Percentiles rank a stretch among this genome's conserved stretches.
phyloP scores from a whole-genome alignment of 2,888 invertebrate genomes.

The Heteromyza rotundicornis region DNA sequence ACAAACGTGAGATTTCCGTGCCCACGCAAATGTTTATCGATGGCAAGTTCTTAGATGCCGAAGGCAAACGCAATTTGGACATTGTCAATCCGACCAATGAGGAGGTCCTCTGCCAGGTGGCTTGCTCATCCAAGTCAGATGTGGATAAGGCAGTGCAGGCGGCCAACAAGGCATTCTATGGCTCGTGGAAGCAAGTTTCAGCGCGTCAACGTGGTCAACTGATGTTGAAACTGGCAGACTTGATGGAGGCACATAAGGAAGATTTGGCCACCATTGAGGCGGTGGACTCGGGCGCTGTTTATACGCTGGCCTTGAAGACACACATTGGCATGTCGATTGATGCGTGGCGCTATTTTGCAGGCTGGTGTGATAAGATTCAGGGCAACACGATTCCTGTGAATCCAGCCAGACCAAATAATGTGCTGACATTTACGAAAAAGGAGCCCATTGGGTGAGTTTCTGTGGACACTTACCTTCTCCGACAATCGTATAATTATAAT shows the following conservation, averaged over 20 bases:
- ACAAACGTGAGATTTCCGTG: conserved; percentile 84
- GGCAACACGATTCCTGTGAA: conserved; percentile 91
- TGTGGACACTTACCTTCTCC: neutral
- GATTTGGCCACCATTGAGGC: conserved; percentile 94
- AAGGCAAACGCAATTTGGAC: conserved; percentile 69
- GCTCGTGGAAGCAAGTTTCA: conserved; percentile 94
- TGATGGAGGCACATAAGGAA: conserved; percentile 94
- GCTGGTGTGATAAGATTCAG: conserved; percentile 96
- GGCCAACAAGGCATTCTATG: conserved; percentile 87
- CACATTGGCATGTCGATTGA: conserved; percentile 98
- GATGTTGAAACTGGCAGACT: conserved; percentile 85
- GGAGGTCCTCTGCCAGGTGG: conserved; percentile 75
- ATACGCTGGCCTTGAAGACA: conserved; percentile 93
- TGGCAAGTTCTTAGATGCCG: conserved; percentile 85
- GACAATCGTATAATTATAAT: no score
- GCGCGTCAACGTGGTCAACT: conserved; percentile 87
- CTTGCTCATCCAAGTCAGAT: conserved; percentile 77
- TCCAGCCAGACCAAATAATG: conserved; percentile 89
- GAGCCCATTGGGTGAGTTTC: conserved; percentile 82
- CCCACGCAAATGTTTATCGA: conserved; percentile 92
- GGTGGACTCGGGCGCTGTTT: conserved; percentile 95
- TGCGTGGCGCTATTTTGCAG: conserved; percentile 95
- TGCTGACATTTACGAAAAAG: conserved; percentile 84
- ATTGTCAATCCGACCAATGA: conserved; percentile 88
- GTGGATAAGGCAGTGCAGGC: conserved; percentile 88